Percentiles rank a stretch among this genome's conserved stretches.
These are phyloP conservation scores for Tromatobia lineatoria DNA, from an alignment of 2,888 invertebrate species.

Conservation along the genomic window DNA sequence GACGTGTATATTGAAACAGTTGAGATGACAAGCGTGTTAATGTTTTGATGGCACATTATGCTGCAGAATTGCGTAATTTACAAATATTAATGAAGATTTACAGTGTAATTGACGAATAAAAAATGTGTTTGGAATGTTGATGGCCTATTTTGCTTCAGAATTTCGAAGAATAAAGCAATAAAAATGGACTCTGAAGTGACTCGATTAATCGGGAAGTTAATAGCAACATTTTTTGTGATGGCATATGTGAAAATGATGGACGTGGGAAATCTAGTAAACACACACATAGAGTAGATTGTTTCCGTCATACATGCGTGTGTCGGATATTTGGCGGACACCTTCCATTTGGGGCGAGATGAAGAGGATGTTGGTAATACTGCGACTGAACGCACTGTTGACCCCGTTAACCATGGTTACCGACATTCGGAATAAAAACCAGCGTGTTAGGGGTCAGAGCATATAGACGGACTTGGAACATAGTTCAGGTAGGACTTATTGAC, in stretches of 20 bases:
- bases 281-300: constrained; percentile 31
- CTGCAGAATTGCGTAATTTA: too few relatives aligned
- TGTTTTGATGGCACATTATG: too few relatives aligned
- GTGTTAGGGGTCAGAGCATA: constrained; percentile 3
- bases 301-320: constrained; percentile 20
- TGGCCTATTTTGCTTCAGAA: not conserved
- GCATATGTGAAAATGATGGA: not conserved
- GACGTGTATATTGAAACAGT: too few relatives aligned
- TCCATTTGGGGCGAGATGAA: not conserved
- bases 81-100: too few relatives aligned
- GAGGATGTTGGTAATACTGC: constrained; percentile 51
- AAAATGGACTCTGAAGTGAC: not conserved
- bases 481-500: too few relatives aligned
- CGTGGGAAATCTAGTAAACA: constrained; percentile 19
- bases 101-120: too few relatives aligned
- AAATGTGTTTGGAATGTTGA: too few relatives aligned
- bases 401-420: constrained; percentile 30
- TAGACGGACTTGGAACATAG: not conserved
- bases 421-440: constrained; percentile 50
- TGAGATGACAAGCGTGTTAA: too few relatives aligned
- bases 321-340: constrained; percentile 6
- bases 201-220: not conserved
- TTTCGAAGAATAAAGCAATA: not conserved
- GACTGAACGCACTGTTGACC: constrained; percentile 53
- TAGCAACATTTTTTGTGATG: not conserved